These are phyloP conservation scores for Crocallis elinguaria DNA, from an alignment of 2,888 invertebrate species.

Conservation along the genomic window DNA sequence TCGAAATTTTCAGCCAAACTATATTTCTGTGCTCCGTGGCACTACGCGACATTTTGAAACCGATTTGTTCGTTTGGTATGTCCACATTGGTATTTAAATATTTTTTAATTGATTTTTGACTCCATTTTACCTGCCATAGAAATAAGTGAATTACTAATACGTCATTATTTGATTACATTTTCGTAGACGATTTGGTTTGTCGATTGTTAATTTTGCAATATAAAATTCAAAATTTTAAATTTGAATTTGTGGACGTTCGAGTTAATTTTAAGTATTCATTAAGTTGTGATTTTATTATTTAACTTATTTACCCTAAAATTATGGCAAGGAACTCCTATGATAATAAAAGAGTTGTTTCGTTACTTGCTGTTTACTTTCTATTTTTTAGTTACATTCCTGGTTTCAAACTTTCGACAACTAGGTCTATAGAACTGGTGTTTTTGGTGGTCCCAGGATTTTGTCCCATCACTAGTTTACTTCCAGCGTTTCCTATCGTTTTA, in stretches of 20 bases:
- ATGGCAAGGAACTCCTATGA: slow-evolving; percentile 82
- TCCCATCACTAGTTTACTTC: no score
- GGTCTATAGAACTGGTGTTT: background rate
- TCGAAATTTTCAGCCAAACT: slow-evolving; percentile 14
- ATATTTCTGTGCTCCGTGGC: slow-evolving; percentile 18
- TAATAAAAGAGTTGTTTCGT: slow-evolving; percentile 77
- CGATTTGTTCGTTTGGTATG: slow-evolving; percentile 62
- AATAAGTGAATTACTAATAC: slow-evolving; percentile 74
- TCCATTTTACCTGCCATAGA: slow-evolving; percentile 81
- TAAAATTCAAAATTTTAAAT: slow-evolving; percentile 68
- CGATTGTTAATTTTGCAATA: slow-evolving; percentile 47
- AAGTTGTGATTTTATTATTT: slow-evolving; percentile 83
- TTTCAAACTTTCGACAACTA: background rate
- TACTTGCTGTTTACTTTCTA: slow-evolving; percentile 43
- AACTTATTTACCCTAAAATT: slow-evolving; percentile 83
- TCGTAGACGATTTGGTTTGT: slow-evolving; percentile 34
- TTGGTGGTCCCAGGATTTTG: no score
- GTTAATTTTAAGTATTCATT: slow-evolving; percentile 84
- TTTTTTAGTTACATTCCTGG: background rate
- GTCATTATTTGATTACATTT: slow-evolving; percentile 53
- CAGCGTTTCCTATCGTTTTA: no score
- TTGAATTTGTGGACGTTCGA: slow-evolving; percentile 62
- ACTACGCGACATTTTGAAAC: slow-evolving; percentile 52
- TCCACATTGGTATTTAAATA: slow-evolving; percentile 64
- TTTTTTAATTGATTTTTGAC: slow-evolving; percentile 76